These are phyloP conservation scores for Hyla sarda DNA, from an alignment of 2,113 vertebrate species.

Conservation along the genomic window DNA sequence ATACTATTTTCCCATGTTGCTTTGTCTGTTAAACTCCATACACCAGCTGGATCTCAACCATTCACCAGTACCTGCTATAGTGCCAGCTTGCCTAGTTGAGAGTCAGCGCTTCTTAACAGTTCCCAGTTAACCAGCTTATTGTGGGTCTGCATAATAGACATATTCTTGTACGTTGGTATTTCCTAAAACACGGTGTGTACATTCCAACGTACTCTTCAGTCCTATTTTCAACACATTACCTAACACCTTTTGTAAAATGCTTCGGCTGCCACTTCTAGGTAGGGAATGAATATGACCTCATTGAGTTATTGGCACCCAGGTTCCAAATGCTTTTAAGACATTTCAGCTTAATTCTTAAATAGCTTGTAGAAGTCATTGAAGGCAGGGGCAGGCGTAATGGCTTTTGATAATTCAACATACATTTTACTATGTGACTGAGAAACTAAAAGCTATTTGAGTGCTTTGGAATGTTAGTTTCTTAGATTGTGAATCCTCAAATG, in stretches of 20 bases:
- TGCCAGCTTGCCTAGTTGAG: too few species aligned
- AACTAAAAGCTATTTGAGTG: constrained; percentile 37
- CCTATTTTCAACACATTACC: background rate
- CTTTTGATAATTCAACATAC: background rate
- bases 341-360: constrained; percentile 48
- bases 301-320: constrained; percentile 52
- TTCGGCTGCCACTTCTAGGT: constrained; percentile 30
- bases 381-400: background rate
- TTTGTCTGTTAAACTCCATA: too few species aligned
- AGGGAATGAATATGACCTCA: constrained; percentile 15
- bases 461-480: constrained; percentile 31
- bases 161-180: too few species aligned
- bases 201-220: background rate
- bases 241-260: constrained; percentile 19
- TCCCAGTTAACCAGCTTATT: too few species aligned
- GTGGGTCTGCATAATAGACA: background rate
- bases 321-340: constrained; percentile 54
- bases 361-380: constrained; percentile 28
- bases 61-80: too few species aligned
- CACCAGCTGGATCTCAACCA: too few species aligned
- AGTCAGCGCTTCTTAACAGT: too few species aligned
- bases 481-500: constrained; percentile 38
- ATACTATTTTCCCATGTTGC: too few species aligned
- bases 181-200: background rate
- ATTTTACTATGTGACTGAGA: constrained; percentile 46